These are phyloP conservation scores for Euglossa dilemma DNA, from an alignment of 1,140 invertebrate species.

Conservation along the genomic window DNA sequence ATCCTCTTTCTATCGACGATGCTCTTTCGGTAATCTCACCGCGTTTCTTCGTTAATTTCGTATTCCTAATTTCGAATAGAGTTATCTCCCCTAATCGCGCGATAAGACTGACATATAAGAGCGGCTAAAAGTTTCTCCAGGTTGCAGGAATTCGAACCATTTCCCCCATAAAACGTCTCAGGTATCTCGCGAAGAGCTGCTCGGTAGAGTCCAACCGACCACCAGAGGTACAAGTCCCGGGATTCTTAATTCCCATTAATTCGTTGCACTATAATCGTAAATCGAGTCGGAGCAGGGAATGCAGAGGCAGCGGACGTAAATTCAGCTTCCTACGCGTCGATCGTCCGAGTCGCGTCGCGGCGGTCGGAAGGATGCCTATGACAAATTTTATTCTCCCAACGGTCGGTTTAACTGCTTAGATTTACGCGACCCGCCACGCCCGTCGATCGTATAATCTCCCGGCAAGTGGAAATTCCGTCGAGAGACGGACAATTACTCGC, in stretches of 20 bases:
- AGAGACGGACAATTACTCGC: neutral
- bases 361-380: conserved; percentile 30
- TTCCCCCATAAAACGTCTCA: conserved; percentile 1
- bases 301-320: conserved; percentile 54
- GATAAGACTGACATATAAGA: too few relatives aligned
- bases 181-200: conserved; percentile 24
- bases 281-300: conserved; percentile 46
- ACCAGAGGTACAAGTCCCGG: neutral
- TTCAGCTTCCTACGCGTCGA: conserved; percentile 47
- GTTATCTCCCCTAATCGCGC: too few relatives aligned
- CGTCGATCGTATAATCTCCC: conserved; percentile 26
- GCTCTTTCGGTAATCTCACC: too few relatives aligned
- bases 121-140: neutral
- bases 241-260: conserved; percentile 66
- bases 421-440: conserved; percentile 50
- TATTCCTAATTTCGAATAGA: too few relatives aligned
- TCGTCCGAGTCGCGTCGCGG: neutral
- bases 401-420: conserved; percentile 44
- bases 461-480: neutral
- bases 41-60: too few relatives aligned
- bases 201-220: neutral
- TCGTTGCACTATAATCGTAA: conserved; percentile 67
- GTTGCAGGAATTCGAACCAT: conserved; percentile 4
- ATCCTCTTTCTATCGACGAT: too few relatives aligned
- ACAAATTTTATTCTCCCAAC: conserved; percentile 70